Base-by-base conservation (phyloP, 2,113 vertebrate genomes). In the Ancistrus triradiatus region DNA sequence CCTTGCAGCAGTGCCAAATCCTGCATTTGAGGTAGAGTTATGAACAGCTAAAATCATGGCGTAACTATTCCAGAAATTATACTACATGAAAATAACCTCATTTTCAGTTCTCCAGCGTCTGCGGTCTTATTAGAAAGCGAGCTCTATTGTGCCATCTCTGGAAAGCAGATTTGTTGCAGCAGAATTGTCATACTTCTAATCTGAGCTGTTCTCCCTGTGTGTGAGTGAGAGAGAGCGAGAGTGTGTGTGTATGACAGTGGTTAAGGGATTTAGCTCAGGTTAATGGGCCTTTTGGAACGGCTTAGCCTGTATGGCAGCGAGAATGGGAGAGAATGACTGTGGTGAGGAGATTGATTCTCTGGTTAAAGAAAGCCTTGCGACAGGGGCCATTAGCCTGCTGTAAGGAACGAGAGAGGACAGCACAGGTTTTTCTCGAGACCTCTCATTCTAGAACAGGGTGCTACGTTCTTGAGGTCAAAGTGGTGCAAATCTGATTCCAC, bases 241-340 rank as follows among this genome's bases (percentile, higher is more conserved):
- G 9, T 57, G 18, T 59, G n/a, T 55, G 55, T 47, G 58, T 64
- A n/a, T n/a, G 69, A 63, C 68, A 63, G 55, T 64, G 63, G 50
- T 63, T 49, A 69, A 53, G 55, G 59, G 73, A 75, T 75, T 75
- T 70, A 75, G 70, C 65, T 56, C 68, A 60, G 73, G 73, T 75
- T 71, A 75, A 71, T 71, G 59, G 64, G 68, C 64, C 61, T 69
- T 71, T 71, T 70, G 68, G 55, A 68, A 64, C 60, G 64, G 63
- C 65, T 70, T 57, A 63, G 68, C 57, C 73, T 67, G 59, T 61
- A 59, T 56, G 56, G 67, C 64, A 69, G 65, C 59, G 60, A 68
- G 69, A 72, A 57, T 56, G 64, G 43, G 57, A 70, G 67, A 64
- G 61, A 70, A 76, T 52, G 67, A 60, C 63, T 70, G 44, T 47